These are phyloP conservation scores for Apamea anceps DNA, from an alignment of 2,888 invertebrate species.

Conservation along the genomic window DNA sequence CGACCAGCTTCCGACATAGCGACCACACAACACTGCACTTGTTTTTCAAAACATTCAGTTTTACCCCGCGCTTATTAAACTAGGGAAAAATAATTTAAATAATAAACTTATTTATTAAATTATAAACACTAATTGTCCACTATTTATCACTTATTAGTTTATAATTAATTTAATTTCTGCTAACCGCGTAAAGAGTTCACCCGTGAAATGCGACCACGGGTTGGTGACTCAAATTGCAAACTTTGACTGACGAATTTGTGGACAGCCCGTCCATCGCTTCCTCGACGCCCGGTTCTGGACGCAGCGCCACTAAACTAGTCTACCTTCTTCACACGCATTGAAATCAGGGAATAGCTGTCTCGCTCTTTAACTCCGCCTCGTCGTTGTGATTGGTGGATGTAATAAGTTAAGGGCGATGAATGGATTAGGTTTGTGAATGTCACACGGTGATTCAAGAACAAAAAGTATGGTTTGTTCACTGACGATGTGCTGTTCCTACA, in stretches of 20 bases:
- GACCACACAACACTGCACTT: slow-evolving; percentile 63
- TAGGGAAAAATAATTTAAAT: slow-evolving; percentile 9
- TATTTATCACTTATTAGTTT: slow-evolving; percentile 22
- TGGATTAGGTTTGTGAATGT: slow-evolving; percentile 63
- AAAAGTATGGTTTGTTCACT: slow-evolving; percentile 48
- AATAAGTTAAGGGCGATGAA: slow-evolving; percentile 65
- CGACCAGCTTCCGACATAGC: slow-evolving; percentile 77
- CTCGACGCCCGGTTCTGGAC: slow-evolving; percentile 71
- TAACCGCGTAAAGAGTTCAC: slow-evolving; percentile 63
- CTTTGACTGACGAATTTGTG: slow-evolving; percentile 71
- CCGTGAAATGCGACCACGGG: slow-evolving; percentile 53
- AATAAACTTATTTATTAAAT: slow-evolving; percentile 3
- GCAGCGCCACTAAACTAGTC: slow-evolving; percentile 54
- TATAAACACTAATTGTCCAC: slow-evolving; percentile 33
- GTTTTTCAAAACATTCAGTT: slow-evolving; percentile 33
- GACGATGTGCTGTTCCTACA: slow-evolving; percentile 26
- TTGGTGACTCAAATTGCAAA: slow-evolving; percentile 67
- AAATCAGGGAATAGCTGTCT: slow-evolving; percentile 59
- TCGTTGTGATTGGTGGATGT: slow-evolving; percentile 70
- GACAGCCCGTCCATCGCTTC: slow-evolving; percentile 56
- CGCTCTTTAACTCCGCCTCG: slow-evolving; percentile 75
- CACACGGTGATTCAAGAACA: slow-evolving; percentile 54
- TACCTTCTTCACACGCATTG: slow-evolving; percentile 63
- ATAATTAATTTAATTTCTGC: slow-evolving; percentile 26
- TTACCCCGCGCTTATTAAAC: background rate